Evolutionary conservation across 1,140 invertebrate species (phyloP), one percentile per base, ranked within the genome.

Genomic region (Piezodorus guildinii): DNA sequence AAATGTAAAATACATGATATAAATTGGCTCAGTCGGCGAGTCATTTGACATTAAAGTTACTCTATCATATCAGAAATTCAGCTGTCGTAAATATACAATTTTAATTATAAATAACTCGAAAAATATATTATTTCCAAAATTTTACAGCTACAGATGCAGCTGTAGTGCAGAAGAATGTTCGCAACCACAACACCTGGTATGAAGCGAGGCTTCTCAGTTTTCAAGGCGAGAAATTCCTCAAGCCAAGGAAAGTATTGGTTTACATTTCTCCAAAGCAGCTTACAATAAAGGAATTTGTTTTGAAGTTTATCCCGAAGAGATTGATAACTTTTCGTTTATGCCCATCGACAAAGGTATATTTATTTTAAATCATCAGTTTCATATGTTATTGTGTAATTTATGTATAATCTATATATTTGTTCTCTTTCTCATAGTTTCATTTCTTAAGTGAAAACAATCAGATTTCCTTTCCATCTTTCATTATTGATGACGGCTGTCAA

Each of bases 261-360:
- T 93, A 89, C 72, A 86, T 92, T 67, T 89, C 86, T 65, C 85
- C 88, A 23, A 91, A 94, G 76, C 88, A 93, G 77, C 77, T 93
- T 45, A 92, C 89, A 34, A 83, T 96, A 69, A 94, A 94, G 77
- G 92, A 96, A 77, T 91, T 90, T 78, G 82, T 94, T 66, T 77
- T 95, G 62, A 92, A 90, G 77, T 88, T 96, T 71, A 91, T 96
- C 72, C 91, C 91, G 44, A 94, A 93, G 74, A 79, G 91, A 68
- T 78, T 96, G 60, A 89, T 86, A 61, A 92, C 92, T n/a, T 96
- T 94, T 77, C 81, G 93, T 27, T 80, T 96, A 51, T 95, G 91
- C 75, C 92, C 93, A 21, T 91, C 89, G 25, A 94, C 91, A 59
- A 93, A 92, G 79, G 86, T 90, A 77, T 75, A 6, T 43, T 39